Evolutionary conservation across 2,113 vertebrate species (phyloP).

Genomic region (Lichenostomus cassidix): DNA sequence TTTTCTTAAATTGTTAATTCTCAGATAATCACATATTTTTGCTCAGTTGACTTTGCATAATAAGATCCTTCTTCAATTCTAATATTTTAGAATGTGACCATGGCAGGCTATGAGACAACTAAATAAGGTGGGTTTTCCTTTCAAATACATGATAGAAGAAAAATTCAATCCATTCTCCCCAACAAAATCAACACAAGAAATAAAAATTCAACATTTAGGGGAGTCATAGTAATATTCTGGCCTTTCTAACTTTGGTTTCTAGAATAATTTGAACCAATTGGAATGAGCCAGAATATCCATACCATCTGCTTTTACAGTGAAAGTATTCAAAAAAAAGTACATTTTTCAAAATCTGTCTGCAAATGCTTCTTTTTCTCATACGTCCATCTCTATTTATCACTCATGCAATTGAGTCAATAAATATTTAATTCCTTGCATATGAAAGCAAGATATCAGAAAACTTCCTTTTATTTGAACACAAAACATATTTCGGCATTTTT

Average conservation of each 20-base stretch:
- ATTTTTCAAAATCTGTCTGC: not conserved
- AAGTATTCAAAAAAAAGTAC: not conserved
- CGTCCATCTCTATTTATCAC: not conserved
- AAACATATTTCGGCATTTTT: not conserved
- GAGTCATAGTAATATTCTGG: not conserved
- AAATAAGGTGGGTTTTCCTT: not conserved
- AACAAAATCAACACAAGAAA: not conserved
- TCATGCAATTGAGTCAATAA: not conserved
- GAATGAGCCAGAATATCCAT: not conserved
- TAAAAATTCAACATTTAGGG: not conserved
- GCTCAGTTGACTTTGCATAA: not conserved
- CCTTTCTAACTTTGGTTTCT: not conserved
- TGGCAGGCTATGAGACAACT: not conserved
- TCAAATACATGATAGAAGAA: not conserved
- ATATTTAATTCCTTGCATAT: not conserved
- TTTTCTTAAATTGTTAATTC: not conserved
- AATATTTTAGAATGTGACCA: not conserved
- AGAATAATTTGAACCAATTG: not conserved
- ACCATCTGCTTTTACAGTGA: not conserved
- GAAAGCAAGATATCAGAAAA: not conserved
- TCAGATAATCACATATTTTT: not conserved
- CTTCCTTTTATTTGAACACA: not conserved
- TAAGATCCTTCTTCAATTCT: not conserved
- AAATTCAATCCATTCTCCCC: not conserved
- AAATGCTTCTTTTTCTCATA: fast-evolving